Conservation (phyloP, 1,140 invertebrate genomes). For the Drosophila kepulauana region DNA sequence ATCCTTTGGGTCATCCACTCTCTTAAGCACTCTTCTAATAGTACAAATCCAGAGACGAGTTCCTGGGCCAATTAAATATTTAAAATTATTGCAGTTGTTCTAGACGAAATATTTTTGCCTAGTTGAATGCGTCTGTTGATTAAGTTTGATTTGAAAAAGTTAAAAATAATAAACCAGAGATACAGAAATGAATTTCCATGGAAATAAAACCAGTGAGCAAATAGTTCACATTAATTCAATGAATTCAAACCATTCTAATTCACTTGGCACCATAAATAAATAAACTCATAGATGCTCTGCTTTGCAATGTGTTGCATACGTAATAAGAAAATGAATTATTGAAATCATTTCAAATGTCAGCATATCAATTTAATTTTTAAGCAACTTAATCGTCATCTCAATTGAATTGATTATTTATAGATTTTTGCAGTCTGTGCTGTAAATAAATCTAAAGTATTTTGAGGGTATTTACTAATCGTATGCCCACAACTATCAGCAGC, state of each 20-base stretch:
- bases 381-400: background rate
- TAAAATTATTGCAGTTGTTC: background rate
- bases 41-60: conserved; percentile 26
- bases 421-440: background rate
- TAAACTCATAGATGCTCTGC: too few species aligned
- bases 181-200: background rate
- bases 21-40: conserved; percentile 55
- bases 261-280: too few species aligned
- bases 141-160: background rate
- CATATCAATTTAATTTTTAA: too few species aligned
- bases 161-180: background rate
- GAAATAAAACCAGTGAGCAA: background rate
- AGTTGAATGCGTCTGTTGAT: background rate
- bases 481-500: background rate
- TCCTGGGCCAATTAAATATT: background rate
- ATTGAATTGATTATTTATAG: background rate
- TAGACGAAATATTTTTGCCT: background rate
- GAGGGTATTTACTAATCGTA: background rate
- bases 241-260: background rate
- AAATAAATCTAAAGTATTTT: background rate
- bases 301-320: too few species aligned
- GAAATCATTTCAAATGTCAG: too few species aligned
- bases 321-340: too few species aligned
- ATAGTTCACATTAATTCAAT: background rate
- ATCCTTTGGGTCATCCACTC: conserved; percentile 56